A percentile compares a stretch with the other conserved stretches of the same genome.
Conservation (phyloP, 2,888 invertebrate species). For the Zelleria hepariella region DNA sequence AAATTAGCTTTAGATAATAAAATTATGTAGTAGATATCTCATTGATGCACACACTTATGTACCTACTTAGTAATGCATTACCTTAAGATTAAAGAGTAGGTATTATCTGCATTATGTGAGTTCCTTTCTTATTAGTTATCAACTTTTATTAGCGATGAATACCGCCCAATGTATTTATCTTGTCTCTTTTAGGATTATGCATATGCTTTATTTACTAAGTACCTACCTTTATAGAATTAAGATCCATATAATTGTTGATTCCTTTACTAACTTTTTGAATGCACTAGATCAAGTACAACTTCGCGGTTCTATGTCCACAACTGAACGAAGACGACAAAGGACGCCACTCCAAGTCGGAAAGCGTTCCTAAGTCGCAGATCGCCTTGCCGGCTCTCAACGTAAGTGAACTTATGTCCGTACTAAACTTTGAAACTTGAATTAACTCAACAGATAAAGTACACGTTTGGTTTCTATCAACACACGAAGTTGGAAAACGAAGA, state of each 20-base stretch:
- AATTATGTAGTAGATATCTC: no score
- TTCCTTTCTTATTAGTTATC: no score
- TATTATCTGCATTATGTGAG: no score
- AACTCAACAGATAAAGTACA: slow-evolving; percentile 76
- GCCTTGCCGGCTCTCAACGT: slow-evolving; percentile 84
- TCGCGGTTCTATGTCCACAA: slow-evolving; percentile 78
- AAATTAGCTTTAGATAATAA: not conserved
- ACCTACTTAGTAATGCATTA: no score
- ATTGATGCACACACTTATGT: no score
- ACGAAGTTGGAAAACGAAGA: slow-evolving; percentile 71
- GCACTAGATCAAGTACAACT: slow-evolving; percentile 81
- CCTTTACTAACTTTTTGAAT: not conserved
- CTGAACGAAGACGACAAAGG: slow-evolving; percentile 62
- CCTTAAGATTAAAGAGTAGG: no score
- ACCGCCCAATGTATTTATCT: no score
- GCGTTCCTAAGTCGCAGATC: slow-evolving; percentile 55
- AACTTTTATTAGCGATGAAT: no score
- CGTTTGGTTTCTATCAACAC: slow-evolving; percentile 76
- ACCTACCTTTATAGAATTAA: no score
- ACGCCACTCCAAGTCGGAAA: slow-evolving; percentile 71
- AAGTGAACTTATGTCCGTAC: slow-evolving; percentile 45
- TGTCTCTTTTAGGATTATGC: no score
- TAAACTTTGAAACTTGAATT: slow-evolving; percentile 28
- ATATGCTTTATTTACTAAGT: no score
- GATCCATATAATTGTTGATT: not conserved